Conservation (phyloP, 2,888 invertebrate genomes). For the Prenolepis imparis region DNA sequence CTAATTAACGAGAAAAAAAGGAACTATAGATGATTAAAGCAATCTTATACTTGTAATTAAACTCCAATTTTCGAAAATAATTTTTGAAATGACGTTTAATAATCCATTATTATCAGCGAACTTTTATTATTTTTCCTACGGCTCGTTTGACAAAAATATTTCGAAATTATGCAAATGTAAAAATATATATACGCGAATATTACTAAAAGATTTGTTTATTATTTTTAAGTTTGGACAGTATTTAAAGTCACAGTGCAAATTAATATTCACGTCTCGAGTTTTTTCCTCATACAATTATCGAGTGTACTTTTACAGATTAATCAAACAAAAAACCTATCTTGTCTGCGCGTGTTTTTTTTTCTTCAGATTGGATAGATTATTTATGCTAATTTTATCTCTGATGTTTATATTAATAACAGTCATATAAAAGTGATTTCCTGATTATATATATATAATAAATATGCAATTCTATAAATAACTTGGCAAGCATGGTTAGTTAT, state of each 20-base stretch:
- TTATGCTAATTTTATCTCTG: not conserved
- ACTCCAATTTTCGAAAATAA: not conserved
- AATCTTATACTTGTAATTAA: not conserved
- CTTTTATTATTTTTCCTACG: not conserved
- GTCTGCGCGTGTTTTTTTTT: not conserved
- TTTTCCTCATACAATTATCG: not conserved
- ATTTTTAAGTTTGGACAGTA: not conserved
- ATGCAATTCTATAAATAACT: not conserved
- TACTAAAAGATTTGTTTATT: not conserved
- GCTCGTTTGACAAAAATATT: constrained; percentile 5
- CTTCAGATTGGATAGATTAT: not conserved
- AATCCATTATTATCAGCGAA: not conserved
- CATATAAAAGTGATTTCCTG: not conserved
- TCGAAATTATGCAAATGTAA: not conserved
- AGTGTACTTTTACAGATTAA: not conserved
- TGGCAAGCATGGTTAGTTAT: not conserved
- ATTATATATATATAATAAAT: not conserved
- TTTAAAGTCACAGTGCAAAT: not conserved
- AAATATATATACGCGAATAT: not conserved
- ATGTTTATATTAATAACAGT: not conserved
- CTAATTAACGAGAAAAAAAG: not conserved
- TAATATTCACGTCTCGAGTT: not conserved
- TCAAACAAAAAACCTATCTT: not conserved
- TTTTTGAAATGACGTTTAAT: not conserved
- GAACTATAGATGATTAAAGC: not conserved